phyloP scores from a whole-genome alignment of 2,888 invertebrate species.

The Ornithoptera priamus region DNA sequence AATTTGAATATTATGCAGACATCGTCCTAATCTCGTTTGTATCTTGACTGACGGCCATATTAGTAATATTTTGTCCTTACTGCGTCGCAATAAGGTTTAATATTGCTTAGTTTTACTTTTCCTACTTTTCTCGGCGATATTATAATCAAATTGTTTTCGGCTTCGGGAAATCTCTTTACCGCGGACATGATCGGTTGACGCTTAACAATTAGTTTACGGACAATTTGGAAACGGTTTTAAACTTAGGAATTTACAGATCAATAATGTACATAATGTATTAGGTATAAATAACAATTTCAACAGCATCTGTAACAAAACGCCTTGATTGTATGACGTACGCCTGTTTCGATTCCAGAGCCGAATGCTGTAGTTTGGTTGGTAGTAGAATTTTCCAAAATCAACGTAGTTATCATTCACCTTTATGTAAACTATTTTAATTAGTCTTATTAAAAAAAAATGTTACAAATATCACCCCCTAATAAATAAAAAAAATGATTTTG shows the following conservation, averaged over 20 bases:
- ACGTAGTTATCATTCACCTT: too few species aligned
- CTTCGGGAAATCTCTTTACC: conserved; percentile 49
- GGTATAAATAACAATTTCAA: too few species aligned
- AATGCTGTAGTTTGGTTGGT: too few species aligned
- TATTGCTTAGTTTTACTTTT: conserved; percentile 14
- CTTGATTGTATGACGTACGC: too few species aligned
- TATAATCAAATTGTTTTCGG: conserved; percentile 35
- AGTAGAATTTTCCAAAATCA: too few species aligned
- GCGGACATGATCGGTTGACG: conserved; percentile 51
- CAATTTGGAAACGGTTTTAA: conserved; percentile 6
- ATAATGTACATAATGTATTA: background rate
- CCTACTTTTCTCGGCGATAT: conserved; percentile 7
- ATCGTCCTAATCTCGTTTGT: conserved; percentile 43
- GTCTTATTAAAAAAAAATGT: too few species aligned
- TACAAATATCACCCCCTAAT: too few species aligned
- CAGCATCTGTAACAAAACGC: too few species aligned
- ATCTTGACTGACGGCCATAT: conserved; percentile 37
- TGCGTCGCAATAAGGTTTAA: conserved; percentile 17
- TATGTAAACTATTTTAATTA: too few species aligned
- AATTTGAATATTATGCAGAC: conserved; percentile 43
- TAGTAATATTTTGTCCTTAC: conserved; percentile 27
- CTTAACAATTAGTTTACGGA: conserved; percentile 42
- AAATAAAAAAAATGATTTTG: too few species aligned
- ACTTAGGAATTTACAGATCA: background rate
- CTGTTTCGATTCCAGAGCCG: too few species aligned